These are phyloP conservation scores for Recurvirostra avosetta DNA, from an alignment of 2,113 vertebrate genomes.

Conservation along the genomic window DNA sequence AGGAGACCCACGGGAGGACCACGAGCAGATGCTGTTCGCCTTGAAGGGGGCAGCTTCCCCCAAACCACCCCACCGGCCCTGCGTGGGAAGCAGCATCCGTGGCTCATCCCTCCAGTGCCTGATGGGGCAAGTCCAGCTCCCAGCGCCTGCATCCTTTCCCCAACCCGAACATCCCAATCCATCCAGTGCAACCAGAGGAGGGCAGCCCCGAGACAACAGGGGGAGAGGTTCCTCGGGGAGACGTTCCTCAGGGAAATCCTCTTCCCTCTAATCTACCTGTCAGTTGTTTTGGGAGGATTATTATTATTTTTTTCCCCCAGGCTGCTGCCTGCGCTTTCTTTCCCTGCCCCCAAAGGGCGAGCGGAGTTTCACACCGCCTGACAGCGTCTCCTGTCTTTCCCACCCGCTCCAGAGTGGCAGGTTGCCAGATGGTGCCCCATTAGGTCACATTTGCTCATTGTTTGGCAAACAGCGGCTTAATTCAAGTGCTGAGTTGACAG, in stretches of 20 bases:
- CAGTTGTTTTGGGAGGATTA: not conserved
- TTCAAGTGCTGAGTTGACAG: slow-evolving; percentile 71
- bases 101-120: not conserved
- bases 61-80: not conserved
- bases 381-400: slow-evolving; percentile 8
- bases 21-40: not conserved
- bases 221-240: not conserved
- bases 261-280: not conserved
- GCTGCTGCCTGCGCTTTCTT: not conserved
- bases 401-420: slow-evolving; percentile 16
- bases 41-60: not conserved
- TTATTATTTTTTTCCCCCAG: not conserved
- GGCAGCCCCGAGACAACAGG: not conserved
- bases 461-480: slow-evolving; percentile 66
- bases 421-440: slow-evolving; percentile 65
- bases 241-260: not conserved
- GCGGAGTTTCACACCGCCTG: not conserved
- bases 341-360: not conserved
- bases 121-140: not conserved
- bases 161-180: not conserved
- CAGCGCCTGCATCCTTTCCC: not conserved
- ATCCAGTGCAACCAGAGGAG: not conserved
- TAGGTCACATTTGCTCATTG: slow-evolving; percentile 67
- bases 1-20: not conserved
- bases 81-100: fast-evolving